Evolutionary conservation across 2,888 invertebrate species (phyloP), one percentile per base, ranked within the genome.

Genomic region (Isoperla grammatica): DNA sequence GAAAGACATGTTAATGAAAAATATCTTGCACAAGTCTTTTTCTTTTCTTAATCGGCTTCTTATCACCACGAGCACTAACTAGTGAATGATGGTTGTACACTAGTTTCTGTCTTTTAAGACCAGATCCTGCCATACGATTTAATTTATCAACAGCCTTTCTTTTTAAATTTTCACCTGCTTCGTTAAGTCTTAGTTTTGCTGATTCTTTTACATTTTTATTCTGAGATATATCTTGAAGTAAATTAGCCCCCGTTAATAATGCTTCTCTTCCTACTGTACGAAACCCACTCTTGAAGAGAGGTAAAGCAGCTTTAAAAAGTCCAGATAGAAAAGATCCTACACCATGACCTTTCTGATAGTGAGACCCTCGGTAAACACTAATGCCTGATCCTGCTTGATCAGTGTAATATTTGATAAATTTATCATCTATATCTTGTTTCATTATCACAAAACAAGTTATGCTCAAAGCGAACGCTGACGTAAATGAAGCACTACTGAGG

Each of bases 311-410:
- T 9, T 65, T 13, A 49, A 62, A 61, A 13, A 61, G 15, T 39
- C 65, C 65, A 0, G 59, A 61, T 4, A 64, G 49, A 53, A 66
- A 63, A 48, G 59, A 56, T 19, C 62, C 61, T 19, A 63, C 55
- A 11, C 65, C 60, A 50, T 65, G 60, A 15, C 60, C 61, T 46
- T 49, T 39, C 53, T 61, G 62, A 50, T 59, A 46, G 35, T n/a
- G 45, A 23, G 61, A 46, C 37, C 62, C 62, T 20, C 39, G 56
- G 49, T 45, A 62, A 11, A 56, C 60, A 45, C 9, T 57, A 42
- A 43, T 55, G 39, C 35, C 40, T 17, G 55, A 61, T 29, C 55
- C 55, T 39, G 46, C 59, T 15, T 48, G 59, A 42, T 19, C 37
- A 6, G 11, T 6, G 11, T 37, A 37, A 37, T 37, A 37, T 11